Conservation (phyloP, 1,140 invertebrate genomes). For the Branchinecta lynchi region DNA sequence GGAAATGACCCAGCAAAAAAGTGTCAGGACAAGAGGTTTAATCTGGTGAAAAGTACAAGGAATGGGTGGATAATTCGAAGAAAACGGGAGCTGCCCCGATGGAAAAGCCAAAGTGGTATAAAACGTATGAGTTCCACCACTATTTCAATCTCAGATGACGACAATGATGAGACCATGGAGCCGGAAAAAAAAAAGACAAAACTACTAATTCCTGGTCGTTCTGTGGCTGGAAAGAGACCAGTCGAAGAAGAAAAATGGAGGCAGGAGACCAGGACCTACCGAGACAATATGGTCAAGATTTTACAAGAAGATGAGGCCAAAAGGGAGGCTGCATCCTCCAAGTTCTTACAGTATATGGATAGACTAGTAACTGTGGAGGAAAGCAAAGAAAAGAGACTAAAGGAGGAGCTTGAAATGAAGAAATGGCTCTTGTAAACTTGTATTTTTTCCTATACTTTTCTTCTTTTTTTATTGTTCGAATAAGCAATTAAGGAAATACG, state of each 20-base stretch:
- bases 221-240: not conserved
- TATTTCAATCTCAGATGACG: not conserved
- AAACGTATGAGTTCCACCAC: not conserved
- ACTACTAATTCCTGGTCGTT: not conserved
- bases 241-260: constrained; percentile 3
- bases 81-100: not conserved
- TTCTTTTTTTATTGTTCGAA: too few species aligned
- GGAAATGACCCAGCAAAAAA: constrained; percentile 2
- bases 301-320: not conserved
- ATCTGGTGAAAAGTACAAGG: constrained; percentile 6
- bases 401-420: not conserved
- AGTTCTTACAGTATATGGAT: not conserved
- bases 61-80: constrained; percentile 1
- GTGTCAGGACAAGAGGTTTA: not conserved
- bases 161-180: not conserved
- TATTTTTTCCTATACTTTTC: too few species aligned
- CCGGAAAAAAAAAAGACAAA: not conserved
- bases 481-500: too few species aligned
- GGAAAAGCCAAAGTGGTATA: not conserved
- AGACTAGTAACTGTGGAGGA: constrained; percentile 3
- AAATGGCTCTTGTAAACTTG: not conserved
- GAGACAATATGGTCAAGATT: constrained; percentile 7
- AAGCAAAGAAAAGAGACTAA: not conserved
- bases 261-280: not conserved
- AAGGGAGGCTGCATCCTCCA: not conserved